Evolutionary conservation across 92 coral and sea anemone genomes (phyloP).

Genomic region (Heteractis magnifica): DNA sequence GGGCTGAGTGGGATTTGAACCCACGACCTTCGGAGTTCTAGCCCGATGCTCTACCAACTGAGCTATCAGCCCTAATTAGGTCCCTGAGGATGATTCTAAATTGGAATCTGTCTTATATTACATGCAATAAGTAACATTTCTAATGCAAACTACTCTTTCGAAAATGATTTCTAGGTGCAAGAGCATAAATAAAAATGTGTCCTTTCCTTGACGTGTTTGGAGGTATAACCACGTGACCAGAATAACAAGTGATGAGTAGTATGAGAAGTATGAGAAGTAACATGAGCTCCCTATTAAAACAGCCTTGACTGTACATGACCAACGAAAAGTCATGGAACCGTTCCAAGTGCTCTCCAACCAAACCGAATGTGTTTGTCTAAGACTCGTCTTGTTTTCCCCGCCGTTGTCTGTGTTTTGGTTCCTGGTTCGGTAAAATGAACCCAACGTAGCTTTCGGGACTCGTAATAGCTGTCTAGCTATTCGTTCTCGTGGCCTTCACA

Average conservation of each 20-base stretch:
- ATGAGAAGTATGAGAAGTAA: not conserved
- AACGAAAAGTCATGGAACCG: not conserved
- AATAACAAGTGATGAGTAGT: too few relatives aligned
- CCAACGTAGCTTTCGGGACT: not conserved
- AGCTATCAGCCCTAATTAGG: too few relatives aligned
- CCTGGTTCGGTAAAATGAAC: constrained; percentile 18
- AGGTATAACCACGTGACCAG: too few relatives aligned
- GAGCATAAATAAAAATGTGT: too few relatives aligned
- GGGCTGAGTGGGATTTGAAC: too few relatives aligned
- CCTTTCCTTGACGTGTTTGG: too few relatives aligned
- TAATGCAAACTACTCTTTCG: too few relatives aligned
- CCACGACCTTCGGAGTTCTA: too few relatives aligned
- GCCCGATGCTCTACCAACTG: too few relatives aligned
- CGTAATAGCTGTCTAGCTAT: not conserved
- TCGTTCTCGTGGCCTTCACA: not conserved
- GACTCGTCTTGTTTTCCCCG: not conserved
- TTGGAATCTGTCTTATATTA: not conserved
- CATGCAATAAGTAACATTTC: too few relatives aligned
- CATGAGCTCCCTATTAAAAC: not conserved
- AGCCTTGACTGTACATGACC: not conserved
- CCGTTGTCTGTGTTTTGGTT: constrained; percentile 30
- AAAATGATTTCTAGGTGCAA: too few relatives aligned
- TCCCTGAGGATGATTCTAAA: too few relatives aligned
- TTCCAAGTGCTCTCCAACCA: constrained; percentile 14
- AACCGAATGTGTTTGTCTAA: constrained; percentile 2